A percentile compares a stretch with the other conserved stretches of the same genome.
Evolutionary conservation across 1,140 invertebrate genomes (phyloP).

Genomic region (Phocides pigmalion): DNA sequence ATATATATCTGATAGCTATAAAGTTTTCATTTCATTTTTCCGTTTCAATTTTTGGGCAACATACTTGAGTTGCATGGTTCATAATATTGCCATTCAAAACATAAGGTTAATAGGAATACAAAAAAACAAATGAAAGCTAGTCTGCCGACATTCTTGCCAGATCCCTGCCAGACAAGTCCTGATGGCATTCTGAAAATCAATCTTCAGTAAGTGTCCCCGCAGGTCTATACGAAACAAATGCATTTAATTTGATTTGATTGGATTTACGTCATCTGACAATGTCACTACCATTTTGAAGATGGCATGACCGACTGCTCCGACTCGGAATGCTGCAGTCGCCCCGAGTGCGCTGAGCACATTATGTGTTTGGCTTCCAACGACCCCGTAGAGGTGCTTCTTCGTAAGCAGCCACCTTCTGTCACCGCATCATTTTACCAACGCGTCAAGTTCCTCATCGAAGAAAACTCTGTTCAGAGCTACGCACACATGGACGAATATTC

Average conservation of each 20-base stretch:
- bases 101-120: too few relatives aligned
- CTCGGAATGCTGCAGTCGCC: constrained; percentile 95
- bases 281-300: constrained; percentile 88
- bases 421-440: constrained; percentile 99
- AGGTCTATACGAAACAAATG: too few relatives aligned
- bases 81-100: too few relatives aligned
- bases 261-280: constrained; percentile 58
- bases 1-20: neutral
- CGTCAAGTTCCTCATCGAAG: constrained; percentile 99
- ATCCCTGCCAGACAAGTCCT: too few relatives aligned
- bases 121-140: too few relatives aligned
- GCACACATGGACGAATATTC: constrained; percentile 98
- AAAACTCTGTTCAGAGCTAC: constrained; percentile 99
- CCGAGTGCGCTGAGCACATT: constrained; percentile 93
- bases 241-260: too few relatives aligned
- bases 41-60: too few relatives aligned
- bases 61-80: too few relatives aligned
- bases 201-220: too few relatives aligned
- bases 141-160: too few relatives aligned
- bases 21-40: too few relatives aligned
- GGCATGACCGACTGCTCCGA: constrained; percentile 99
- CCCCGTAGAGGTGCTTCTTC: constrained; percentile 96
- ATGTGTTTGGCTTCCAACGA: constrained; percentile 98
- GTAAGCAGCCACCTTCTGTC: constrained; percentile 97
- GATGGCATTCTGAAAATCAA: too few relatives aligned